Percentiles rank a stretch among this genome's conserved stretches.
Conservation (phyloP, 2,888 invertebrate species). For the Phyllotreta striolata region DNA sequence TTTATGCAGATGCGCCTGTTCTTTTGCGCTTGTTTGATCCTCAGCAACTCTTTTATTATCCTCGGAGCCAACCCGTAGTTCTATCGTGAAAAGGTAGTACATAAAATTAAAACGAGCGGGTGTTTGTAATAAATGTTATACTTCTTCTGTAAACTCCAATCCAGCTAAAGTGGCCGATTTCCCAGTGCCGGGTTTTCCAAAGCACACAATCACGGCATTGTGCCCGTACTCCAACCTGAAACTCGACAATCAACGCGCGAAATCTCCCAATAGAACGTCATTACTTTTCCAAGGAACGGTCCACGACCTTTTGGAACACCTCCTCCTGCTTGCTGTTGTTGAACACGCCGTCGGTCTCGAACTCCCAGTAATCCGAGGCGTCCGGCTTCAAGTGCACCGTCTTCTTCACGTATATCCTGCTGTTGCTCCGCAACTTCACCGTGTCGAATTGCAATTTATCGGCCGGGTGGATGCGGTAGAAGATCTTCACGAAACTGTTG, state of each 20-base stretch:
- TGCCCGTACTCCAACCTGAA: slow-evolving; percentile 42
- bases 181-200: slow-evolving; percentile 61
- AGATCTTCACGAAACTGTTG: slow-evolving; percentile 48
- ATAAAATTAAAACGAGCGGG: slow-evolving; percentile 11
- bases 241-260: slow-evolving; percentile 1
- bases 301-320: slow-evolving; percentile 54
- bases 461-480: slow-evolving; percentile 52
- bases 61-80: slow-evolving; percentile 58
- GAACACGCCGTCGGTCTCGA: slow-evolving; percentile 59
- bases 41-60: slow-evolving; percentile 55
- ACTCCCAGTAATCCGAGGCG: slow-evolving; percentile 58
- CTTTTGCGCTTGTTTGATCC: slow-evolving; percentile 48
- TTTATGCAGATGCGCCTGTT: slow-evolving; percentile 54
- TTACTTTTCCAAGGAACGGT: slow-evolving; percentile 56
- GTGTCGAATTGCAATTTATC: slow-evolving; percentile 51
- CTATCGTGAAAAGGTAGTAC: slow-evolving; percentile 37
- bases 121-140: slow-evolving; percentile 21
- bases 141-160: slow-evolving; percentile 45
- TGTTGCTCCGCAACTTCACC: slow-evolving; percentile 50
- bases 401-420: slow-evolving; percentile 48
- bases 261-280: neutral
- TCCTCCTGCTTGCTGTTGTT: slow-evolving; percentile 55
- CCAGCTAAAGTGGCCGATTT: slow-evolving; percentile 57
- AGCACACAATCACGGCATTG: slow-evolving; percentile 57
- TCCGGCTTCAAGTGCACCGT: slow-evolving; percentile 49